Evolutionary conservation across 2,888 invertebrate species (phyloP), one percentile per base, ranked within the genome.

Genomic region (Folsomia candida): DNA sequence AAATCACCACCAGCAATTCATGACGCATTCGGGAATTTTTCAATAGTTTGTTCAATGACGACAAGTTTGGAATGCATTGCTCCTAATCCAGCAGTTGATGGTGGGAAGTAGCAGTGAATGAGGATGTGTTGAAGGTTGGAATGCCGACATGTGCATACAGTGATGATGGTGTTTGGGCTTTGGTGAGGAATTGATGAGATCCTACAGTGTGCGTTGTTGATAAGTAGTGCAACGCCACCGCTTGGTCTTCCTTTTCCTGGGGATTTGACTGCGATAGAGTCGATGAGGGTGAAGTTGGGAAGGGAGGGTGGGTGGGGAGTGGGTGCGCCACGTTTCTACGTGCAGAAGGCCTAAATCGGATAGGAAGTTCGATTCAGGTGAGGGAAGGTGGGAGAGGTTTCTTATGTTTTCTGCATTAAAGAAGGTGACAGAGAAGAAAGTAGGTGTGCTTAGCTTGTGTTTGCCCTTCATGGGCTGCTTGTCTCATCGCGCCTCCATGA

Each of bases 321-420:
- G 37, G 37, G 37, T 37, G 37, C 14, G 37, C 37, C 37, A 37
- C 6, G 37, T 37, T 14, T 37, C 37, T 9, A 37, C 37, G 6
- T 14, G 6, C 14, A 37, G 14, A 9, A 14, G 6, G 4, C 6
- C 37, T 37, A 37, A 14, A 4, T 37, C 37, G 37, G 37, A 37
- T 37, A 61, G 66, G 1, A 3, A 18, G 54, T 37, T 67, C 1
- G 66, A 66, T 67, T 70, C 70, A 54, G 51, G 54, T 9, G 61
- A n/a, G 3, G 54, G 51, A 26, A 61, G 60, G 3, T 64, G 26
- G 26, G 29, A 28, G 37, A 28, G 22, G 3, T 61, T 61, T n/a
- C n/a, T 25, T 29, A 70, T n/a, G 25, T 25, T n/a, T 2, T 54
- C 20, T 24, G 54, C 26, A 37, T 70, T 67, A 11, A 51, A 18